Conservation (phyloP, 2,888 invertebrate species). For the Philereme vetulata region DNA sequence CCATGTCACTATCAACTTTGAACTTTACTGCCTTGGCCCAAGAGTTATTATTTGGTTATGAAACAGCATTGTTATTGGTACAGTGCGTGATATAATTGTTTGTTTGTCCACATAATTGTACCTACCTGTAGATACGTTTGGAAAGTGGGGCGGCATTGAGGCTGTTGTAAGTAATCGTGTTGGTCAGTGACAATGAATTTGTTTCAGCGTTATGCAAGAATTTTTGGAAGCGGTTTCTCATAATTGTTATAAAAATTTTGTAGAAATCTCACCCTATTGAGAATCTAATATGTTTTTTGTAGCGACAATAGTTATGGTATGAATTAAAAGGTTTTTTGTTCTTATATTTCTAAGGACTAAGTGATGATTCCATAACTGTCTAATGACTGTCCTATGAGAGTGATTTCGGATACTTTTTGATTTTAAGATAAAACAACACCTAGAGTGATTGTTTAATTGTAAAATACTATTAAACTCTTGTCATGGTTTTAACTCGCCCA, state of each 20-base stretch:
- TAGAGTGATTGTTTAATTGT: background rate
- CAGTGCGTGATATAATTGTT: slow-evolving; percentile 61
- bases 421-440: background rate
- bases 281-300: too few species aligned
- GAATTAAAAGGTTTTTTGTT: too few species aligned
- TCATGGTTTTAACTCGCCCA: slow-evolving; percentile 5
- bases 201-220: slow-evolving; percentile 67
- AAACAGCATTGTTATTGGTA: slow-evolving; percentile 5
- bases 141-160: slow-evolving; percentile 82
- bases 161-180: slow-evolving; percentile 71
- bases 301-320: too few species aligned
- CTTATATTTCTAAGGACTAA: slow-evolving; percentile 10
- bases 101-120: slow-evolving; percentile 73
- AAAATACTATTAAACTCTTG: background rate
- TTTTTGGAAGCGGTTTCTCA: slow-evolving; percentile 29
- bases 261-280: too few species aligned
- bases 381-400: too few species aligned
- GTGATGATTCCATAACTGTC: background rate
- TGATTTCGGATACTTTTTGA: too few species aligned
- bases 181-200: slow-evolving; percentile 80
- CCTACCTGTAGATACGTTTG: slow-evolving; percentile 61
- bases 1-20: slow-evolving; percentile 39
- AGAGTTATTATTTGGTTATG: slow-evolving; percentile 19
- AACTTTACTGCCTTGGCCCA: slow-evolving; percentile 46
- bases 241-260: slow-evolving; percentile 3